Evolutionary conservation across 2,888 invertebrate species (phyloP), one percentile per base, ranked within the genome.

Genomic region (Hetaerina titia): DNA sequence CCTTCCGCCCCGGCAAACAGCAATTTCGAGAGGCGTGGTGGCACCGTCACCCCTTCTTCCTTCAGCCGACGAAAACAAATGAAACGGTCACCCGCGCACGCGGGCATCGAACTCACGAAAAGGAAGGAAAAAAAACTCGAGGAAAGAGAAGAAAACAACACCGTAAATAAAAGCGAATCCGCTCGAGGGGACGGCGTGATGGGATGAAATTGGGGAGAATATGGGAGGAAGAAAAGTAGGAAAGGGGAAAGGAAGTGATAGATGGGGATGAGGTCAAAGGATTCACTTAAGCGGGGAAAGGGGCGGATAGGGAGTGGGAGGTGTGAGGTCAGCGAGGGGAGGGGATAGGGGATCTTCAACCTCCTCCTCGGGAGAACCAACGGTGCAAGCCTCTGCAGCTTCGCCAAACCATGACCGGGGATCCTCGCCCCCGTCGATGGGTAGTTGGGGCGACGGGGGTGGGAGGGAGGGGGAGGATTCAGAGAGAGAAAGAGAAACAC

Each of bases 91-190:
- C 69, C n/a, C 92, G 92, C 56, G n/a, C 45, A 92, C 56, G 56
- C 69, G 74, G 92, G n/a, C 92, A 69, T 92, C 92, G 74, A 92
- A 92, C 92, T 92, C 56, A 56, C 92, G 69, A 69, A 45, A 90
- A 56, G 31, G 15, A 81, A 81, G 11, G 57, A 60, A 25, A 60
- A 7, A 88, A 88, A 64, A 0, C 2, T 5, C 25, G 25, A 22
- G 9, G 0, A 22, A 11, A 81, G 2, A n/a, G 81, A 13, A 13
- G 81, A 31, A 81, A 81, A 31, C 81, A 81, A 31, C 81, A 13
- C 25, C 25, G 81, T 2, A 22, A 81, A 81, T 25, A 81, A 81
- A 81, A 31, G 81, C 81, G 81, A 81, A 11, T 81, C 31, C 81
- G n/a, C 25, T 31, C 81, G 22, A 60, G 60, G 45, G 56, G 63